Base-by-base conservation (phyloP, 2,797 vertebrate species). In the Antennarius maculatus region DNA sequence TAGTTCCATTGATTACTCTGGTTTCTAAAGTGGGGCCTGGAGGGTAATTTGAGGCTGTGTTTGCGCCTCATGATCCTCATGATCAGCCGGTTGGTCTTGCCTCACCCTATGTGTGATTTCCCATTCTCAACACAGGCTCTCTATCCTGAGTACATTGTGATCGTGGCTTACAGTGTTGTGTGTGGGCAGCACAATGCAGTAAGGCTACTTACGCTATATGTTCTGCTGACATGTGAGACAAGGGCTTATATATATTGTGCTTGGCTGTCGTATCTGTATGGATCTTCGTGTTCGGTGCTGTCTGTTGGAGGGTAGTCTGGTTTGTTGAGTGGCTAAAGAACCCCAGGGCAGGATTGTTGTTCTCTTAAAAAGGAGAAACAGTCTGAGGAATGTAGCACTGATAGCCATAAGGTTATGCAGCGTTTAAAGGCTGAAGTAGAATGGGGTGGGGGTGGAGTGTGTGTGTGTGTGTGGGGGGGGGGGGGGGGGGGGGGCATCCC, bases 401-500 rank as follows among this genome's bases (percentile, higher is more conserved):
- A 91, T 90, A 91, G 90, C 85, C 87, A 89, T 87, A 88, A 91
- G 89, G 90, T 89, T 90, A 86, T 79, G 78, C 61, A 52, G 82
- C 80, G 78, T 89, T 88, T 86, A 82, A 85, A 80, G 63, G 77
- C 62, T 71, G 69, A 27, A 68, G 72, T 69, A 67, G 70, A 59
- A 53, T 5, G 31, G 31, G 7, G 31, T 34, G 31, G 5, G 31
- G 5, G 31, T 34, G 31, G 31, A 5, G 3, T 34, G 31, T 34
- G 31, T 34, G 31, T 34, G 31, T 34, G 31, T 34, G 31, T 34
- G 46, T 51, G 46, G 62, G 64, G n/a, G 65, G 55, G 74, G 48
- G 60, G 76, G n/a, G n/a, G n/a, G 46, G 62, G 64, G n/a, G 46
- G 59, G 69, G 49, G 72, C 54, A 47, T 80, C 71, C 80, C 72